These are phyloP conservation scores for Lucinisca nassula DNA, from an alignment of 2,888 invertebrate species.

Conservation along the genomic window DNA sequence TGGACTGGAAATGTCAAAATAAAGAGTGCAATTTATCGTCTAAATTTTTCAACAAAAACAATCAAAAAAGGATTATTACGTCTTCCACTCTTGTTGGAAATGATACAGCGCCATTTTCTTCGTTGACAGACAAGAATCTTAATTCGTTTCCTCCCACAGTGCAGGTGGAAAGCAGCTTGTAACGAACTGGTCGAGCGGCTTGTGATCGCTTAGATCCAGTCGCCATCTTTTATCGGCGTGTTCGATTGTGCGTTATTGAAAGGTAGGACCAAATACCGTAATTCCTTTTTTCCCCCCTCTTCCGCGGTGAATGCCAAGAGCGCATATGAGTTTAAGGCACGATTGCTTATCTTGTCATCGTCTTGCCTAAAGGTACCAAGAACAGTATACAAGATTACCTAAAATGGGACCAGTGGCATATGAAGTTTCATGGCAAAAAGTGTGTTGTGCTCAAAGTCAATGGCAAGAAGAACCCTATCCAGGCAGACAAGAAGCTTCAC, in stretches of 20 bases:
- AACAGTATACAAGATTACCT: no score
- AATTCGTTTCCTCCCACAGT: conserved; percentile 50
- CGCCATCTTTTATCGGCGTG: not conserved
- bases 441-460: not conserved
- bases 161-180: conserved; percentile 39
- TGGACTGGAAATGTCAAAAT: not conserved
- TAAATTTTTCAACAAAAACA: not conserved
- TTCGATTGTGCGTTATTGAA: not conserved
- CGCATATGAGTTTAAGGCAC: no score
- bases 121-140: conserved; percentile 49
- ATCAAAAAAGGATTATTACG: conserved; percentile 13
- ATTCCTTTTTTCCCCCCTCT: no score
- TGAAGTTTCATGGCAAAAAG: not conserved
- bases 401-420: not conserved
- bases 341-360: no score
- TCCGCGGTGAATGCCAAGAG: no score
- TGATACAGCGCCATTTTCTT: conserved; percentile 39
- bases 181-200: conserved; percentile 14
- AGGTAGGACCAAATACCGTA: no score
- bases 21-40: not conserved
- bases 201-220: not conserved
- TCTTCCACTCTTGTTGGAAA: conserved; percentile 41
- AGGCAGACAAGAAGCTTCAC: not conserved
- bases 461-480: not conserved
- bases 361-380: no score